Conservation (phyloP, 2,113 vertebrate species). For the Periophthalmodon schlosseri region DNA sequence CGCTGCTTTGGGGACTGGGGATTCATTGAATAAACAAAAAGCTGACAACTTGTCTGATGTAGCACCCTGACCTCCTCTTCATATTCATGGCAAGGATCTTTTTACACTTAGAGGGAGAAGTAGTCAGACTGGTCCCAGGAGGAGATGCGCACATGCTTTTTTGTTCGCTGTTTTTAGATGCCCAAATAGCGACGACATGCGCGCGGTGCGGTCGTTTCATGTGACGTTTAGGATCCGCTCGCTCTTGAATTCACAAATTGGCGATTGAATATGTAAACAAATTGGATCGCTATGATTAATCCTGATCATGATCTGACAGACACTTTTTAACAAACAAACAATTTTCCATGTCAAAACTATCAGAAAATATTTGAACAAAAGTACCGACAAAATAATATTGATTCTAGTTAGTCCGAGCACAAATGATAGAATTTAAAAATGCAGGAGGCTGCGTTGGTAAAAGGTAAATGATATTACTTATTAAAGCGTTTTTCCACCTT, state of each 20-base stretch:
- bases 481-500: too few relatives aligned
- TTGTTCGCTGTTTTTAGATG: conserved; percentile 61
- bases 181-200: conserved; percentile 67
- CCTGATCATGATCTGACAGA: background rate
- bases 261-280: background rate
- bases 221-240: conserved; percentile 82
- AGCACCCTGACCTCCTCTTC: conserved; percentile 76
- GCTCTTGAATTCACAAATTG: conserved; percentile 40
- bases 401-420: background rate
- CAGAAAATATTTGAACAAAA: background rate
- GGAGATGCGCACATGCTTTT: conserved; percentile 70
- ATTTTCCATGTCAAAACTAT: too few relatives aligned
- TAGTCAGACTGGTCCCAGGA: conserved; percentile 64
- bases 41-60: conserved; percentile 78
- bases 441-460: too few relatives aligned
- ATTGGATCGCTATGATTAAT: background rate
- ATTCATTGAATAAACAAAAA: conserved; percentile 79
- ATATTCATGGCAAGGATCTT: conserved; percentile 69
- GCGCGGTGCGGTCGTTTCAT: conserved; percentile 69
- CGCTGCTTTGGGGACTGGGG: conserved; percentile 71
- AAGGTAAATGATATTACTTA: too few relatives aligned
- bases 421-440: too few relatives aligned
- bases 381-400: background rate
- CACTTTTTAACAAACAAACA: background rate
- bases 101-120: conserved; percentile 73